Conservation (phyloP, 2,113 vertebrate genomes). For the Sciurus niger region DNA sequence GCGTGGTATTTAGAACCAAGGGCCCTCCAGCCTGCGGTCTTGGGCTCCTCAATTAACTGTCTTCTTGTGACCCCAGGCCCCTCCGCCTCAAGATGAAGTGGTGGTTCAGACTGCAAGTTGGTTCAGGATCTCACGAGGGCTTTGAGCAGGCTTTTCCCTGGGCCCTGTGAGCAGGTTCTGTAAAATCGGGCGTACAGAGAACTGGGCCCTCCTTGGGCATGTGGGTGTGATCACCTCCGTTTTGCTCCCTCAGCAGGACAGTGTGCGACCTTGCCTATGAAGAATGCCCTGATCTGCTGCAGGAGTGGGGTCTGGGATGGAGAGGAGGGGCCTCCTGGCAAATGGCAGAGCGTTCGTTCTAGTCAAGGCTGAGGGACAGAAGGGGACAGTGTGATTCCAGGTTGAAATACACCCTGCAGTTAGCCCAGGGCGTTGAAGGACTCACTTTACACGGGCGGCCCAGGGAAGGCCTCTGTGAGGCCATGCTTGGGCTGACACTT, state of each 20-base stretch:
- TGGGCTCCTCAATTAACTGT: background rate
- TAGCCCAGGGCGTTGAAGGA: too few relatives aligned
- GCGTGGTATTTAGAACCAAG: background rate
- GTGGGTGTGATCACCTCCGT: fast-evolving
- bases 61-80: background rate
- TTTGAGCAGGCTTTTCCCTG: background rate
- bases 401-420: too few relatives aligned
- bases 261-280: fast-evolving
- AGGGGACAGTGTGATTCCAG: background rate
- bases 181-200: background rate
- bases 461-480: too few relatives aligned
- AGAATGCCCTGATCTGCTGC: fast-evolving
- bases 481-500: too few relatives aligned
- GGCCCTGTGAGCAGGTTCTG: background rate
- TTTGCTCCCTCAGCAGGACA: background rate
- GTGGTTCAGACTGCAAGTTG: background rate
- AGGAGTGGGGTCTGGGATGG: background rate
- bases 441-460: too few relatives aligned
- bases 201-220: fast-evolving
- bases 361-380: background rate
- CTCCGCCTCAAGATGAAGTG: background rate
- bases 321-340: background rate
- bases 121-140: background rate
- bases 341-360: too few relatives aligned
- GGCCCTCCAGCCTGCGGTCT: background rate